Conservation (phyloP, 2,113 vertebrate genomes). For the Rhabdornis inornatus region DNA sequence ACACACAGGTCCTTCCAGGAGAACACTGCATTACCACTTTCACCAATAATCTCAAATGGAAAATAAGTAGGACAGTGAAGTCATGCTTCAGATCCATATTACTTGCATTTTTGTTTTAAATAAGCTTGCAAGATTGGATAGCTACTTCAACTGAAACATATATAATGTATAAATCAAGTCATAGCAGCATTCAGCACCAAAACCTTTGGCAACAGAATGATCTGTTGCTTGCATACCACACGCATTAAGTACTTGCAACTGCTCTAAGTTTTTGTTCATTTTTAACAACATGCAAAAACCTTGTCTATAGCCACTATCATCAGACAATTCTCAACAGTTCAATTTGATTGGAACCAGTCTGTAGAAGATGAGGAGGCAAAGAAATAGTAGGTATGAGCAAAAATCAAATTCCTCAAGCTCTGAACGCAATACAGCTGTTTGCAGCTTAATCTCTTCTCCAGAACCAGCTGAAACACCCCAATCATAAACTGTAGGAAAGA, state of each 20-base stretch:
- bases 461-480: background rate
- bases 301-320: background rate
- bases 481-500: background rate
- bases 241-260: background rate
- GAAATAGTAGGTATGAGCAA: background rate
- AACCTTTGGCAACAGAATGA: background rate
- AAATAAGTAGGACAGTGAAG: background rate
- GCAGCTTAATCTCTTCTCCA: background rate
- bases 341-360: background rate
- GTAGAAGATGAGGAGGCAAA: background rate
- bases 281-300: background rate
- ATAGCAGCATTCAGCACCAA: background rate
- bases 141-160: slow-evolving; percentile 8
- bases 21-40: background rate
- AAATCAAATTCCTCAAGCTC: background rate
- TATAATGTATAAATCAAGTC: slow-evolving; percentile 22
- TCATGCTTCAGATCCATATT: background rate
- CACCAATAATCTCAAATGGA: background rate
- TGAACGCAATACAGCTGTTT: background rate
- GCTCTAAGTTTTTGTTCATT: background rate
- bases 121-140: background rate
- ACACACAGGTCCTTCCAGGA: background rate
- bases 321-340: background rate
- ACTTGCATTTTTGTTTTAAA: background rate
- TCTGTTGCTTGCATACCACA: background rate